Evolutionary conservation across 2,113 vertebrate genomes (phyloP).

Genomic region (Sardina pilchardus): DNA sequence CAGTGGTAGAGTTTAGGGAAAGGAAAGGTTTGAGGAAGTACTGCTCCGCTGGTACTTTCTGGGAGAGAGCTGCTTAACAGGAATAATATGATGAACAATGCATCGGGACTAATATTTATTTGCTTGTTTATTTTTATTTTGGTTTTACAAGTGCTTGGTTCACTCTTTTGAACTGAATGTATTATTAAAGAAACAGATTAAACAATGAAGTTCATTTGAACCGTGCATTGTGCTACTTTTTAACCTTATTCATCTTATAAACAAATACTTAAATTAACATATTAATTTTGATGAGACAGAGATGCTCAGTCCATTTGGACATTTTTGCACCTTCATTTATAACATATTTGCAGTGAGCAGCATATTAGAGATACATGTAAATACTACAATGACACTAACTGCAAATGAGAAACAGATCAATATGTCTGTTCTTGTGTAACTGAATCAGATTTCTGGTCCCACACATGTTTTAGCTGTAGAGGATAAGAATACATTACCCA

Average conservation of each 20-base stretch:
- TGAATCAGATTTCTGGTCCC: background rate
- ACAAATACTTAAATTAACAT: background rate
- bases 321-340: background rate
- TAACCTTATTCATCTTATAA: background rate
- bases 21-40: background rate
- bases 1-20: background rate
- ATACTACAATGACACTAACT: background rate
- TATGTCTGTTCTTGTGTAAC: background rate
- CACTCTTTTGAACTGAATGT: slow-evolving; percentile 73
- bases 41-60: background rate
- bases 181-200: slow-evolving; percentile 64
- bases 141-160: slow-evolving; percentile 58
- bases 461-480: background rate
- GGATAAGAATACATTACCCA: slow-evolving; percentile 63
- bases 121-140: slow-evolving; percentile 51
- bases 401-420: background rate
- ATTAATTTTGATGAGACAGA: background rate
- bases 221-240: background rate
- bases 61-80: background rate
- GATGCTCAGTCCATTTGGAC: background rate
- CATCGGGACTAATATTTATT: slow-evolving; percentile 33
- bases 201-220: background rate
- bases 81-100: background rate
- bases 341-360: too few species aligned
- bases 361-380: too few species aligned